Conservation (phyloP, 2,888 invertebrate species). For the Dendrolimus pini region DNA sequence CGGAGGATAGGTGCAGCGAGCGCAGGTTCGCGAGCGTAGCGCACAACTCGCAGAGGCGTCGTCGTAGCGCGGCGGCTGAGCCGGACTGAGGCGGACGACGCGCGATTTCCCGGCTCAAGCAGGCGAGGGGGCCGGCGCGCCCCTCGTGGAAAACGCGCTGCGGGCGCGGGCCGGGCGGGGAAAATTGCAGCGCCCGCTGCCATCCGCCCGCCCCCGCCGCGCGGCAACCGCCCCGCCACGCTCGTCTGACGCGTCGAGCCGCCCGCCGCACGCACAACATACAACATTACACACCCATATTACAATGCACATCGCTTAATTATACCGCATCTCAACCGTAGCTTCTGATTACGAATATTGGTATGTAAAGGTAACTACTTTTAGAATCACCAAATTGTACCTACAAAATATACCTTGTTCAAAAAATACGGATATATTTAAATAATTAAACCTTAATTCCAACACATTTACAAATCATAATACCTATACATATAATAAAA, state of each 20-base stretch:
- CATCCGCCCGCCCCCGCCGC: conserved; percentile 37
- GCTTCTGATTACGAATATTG: not conserved
- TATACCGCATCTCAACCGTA: not conserved
- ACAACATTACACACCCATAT: conserved; percentile 6
- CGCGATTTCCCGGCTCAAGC: conserved; percentile 67
- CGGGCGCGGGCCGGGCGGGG: conserved; percentile 60
- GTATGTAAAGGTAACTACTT: no score
- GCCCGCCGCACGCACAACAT: conserved; percentile 10
- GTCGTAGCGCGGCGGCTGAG: conserved; percentile 64
- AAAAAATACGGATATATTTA: no score
- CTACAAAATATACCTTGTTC: no score
- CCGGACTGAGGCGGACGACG: conserved; percentile 65
- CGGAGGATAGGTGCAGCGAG: conserved; percentile 39
- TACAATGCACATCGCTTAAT: not conserved
- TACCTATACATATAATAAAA: no score
- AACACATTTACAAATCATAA: no score
- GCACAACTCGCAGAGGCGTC: conserved; percentile 51
- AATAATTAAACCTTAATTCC: no score
- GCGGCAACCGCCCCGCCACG: conserved; percentile 26
- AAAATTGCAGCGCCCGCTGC: conserved; percentile 51
- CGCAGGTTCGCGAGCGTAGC: conserved; percentile 48
- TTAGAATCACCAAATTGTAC: no score
- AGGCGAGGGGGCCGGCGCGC: conserved; percentile 63
- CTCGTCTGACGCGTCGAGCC: conserved; percentile 11
- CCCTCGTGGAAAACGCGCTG: conserved; percentile 68